Conservation (phyloP, 2,888 invertebrate species). For the Epinotia demarniana region DNA sequence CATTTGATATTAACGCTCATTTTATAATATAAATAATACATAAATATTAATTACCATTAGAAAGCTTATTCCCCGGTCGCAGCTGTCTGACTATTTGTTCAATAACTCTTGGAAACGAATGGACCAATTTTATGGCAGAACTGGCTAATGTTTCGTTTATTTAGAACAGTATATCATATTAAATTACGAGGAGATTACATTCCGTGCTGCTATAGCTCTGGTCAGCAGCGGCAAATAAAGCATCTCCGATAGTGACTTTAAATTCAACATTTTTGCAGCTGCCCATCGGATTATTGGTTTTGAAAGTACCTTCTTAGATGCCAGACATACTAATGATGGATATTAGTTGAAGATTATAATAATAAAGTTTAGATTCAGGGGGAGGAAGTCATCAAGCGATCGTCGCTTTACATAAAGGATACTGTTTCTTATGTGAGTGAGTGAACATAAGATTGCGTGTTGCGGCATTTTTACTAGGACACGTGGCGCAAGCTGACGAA, state of each 20-base stretch:
- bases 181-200: too few species aligned
- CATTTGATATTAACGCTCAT: not conserved
- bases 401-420: conserved; percentile 13
- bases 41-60: not conserved
- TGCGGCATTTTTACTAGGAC: conserved; percentile 28
- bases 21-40: not conserved
- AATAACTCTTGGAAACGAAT: not conserved
- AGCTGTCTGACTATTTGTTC: not conserved
- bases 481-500: conserved; percentile 34
- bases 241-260: not conserved
- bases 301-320: too few species aligned
- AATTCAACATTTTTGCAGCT: not conserved
- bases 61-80: not conserved
- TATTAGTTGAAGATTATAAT: not conserved
- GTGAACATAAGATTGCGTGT: conserved; percentile 23
- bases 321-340: too few species aligned
- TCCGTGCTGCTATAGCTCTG: too few species aligned
- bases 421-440: conserved; percentile 18
- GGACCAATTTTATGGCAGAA: too few species aligned
- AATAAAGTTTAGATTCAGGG: not conserved
- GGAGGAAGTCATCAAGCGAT: conserved; percentile 21
- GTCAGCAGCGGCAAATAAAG: not conserved
- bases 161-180: too few species aligned
- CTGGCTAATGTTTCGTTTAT: too few species aligned
- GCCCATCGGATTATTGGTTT: too few species aligned